Evolutionary conservation across 2,888 invertebrate species (phyloP).

Genomic region (Silvanus unidentatus): DNA sequence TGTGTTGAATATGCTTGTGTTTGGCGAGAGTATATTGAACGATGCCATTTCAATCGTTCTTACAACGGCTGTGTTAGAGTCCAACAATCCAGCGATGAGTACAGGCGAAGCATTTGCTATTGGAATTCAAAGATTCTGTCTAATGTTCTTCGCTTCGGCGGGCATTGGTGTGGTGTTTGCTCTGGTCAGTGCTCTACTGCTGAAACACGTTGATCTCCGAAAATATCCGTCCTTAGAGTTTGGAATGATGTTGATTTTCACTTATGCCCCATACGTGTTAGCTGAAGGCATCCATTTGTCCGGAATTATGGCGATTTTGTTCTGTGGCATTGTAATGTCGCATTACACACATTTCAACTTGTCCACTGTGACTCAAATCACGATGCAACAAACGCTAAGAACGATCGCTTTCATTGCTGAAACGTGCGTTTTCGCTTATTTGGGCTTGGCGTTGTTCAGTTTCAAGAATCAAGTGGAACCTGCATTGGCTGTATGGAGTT

Average conservation of each 20-base stretch:
- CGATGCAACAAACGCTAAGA: conserved; percentile 98
- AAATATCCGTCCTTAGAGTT: conserved; percentile 98
- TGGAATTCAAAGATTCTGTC: conserved; percentile 83
- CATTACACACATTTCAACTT: conserved; percentile 99
- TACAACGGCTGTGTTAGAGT: conserved; percentile 80
- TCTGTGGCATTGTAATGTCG: conserved; percentile 99
- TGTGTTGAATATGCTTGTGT: conserved; percentile 97
- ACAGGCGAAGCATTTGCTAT: conserved; percentile 81
- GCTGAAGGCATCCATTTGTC: conserved; percentile 75
- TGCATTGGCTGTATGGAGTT: conserved; percentile 90
- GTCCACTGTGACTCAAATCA: conserved; percentile 97
- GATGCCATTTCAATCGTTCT: conserved; percentile 98
- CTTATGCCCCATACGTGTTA: conserved; percentile 95
- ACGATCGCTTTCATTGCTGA: conserved; percentile 97
- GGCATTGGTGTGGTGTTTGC: conserved; percentile 95
- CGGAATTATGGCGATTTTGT: conserved; percentile 98
- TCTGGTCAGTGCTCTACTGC: conserved; percentile 80
- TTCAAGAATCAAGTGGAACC: conserved; percentile 90
- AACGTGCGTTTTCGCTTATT: conserved; percentile 97
- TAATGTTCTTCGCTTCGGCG: conserved; percentile 98
- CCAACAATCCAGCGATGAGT: conserved; percentile 60
- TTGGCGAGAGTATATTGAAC: conserved; percentile 92
- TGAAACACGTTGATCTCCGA: conserved; percentile 93
- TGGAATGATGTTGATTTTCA: conserved; percentile 97
- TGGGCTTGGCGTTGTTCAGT: conserved; percentile 90